phyloP scores from a whole-genome alignment of 2,888 invertebrate genomes.

The Dendrolimus pini region DNA sequence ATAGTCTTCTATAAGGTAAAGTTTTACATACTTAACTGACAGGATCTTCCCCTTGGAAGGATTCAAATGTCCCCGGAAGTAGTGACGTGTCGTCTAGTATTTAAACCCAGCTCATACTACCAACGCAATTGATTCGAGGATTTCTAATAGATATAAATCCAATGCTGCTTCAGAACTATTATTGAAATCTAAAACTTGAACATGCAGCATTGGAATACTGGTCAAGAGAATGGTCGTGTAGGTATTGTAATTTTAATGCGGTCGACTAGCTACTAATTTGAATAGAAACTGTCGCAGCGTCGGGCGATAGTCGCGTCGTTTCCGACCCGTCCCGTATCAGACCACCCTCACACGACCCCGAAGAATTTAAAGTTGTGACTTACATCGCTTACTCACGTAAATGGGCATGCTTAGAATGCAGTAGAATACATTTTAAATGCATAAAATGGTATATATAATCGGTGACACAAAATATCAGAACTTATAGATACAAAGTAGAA shows the following conservation, averaged over 20 bases:
- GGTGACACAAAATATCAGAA: no score
- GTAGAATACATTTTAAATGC: no score
- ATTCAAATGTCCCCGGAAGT: conserved; percentile 44
- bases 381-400: conserved; percentile 44
- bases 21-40: conserved; percentile 14
- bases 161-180: conserved; percentile 8
- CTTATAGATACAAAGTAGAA: no score
- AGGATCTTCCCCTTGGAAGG: conserved; percentile 32
- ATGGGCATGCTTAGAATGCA: conserved; percentile 15
- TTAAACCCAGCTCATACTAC: conserved; percentile 21
- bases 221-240: conserved; percentile 10
- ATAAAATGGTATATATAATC: no score
- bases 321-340: conserved; percentile 49
- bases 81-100: conserved; percentile 46
- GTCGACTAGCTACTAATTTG: conserved; percentile 45
- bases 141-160: conserved; percentile 7
- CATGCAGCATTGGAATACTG: conserved; percentile 22
- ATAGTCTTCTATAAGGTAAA: no score
- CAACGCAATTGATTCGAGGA: conserved; percentile 3
- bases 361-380: conserved; percentile 45
- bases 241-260: conserved; percentile 20
- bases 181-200: not conserved
- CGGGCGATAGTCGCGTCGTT: conserved; percentile 45
- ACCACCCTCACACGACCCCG: conserved; percentile 42
- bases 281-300: conserved; percentile 58